Evolutionary conservation across 2,113 vertebrate species (phyloP), one percentile per base, ranked within the genome.

Genomic region (Elaphurus davidianus): DNA sequence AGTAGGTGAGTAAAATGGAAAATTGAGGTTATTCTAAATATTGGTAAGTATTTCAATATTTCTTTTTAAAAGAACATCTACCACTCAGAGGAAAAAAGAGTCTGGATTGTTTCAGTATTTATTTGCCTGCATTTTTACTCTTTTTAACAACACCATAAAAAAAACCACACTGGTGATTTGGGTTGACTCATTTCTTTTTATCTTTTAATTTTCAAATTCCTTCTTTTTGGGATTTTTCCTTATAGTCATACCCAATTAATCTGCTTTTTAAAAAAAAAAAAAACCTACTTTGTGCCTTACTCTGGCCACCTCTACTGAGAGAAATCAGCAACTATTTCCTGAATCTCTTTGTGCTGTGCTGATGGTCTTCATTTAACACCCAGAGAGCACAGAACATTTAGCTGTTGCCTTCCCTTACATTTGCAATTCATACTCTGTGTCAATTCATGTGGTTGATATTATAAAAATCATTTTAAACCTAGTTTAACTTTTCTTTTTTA

Each of bases 401-500:
- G 97, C 92, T 94, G 93, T 87, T 97, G 97, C 98, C 76, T 98
- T 98, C 91, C 30, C 87, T 98, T 89, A 89, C 97, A 98, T 98
- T 97, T 97, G 94, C 88, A 97, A 98, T 97, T 98, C 98, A 98
- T 98, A 98, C 98, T 98, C 97, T 98, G 96, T 98, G 96, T 98
- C 98, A 97, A 96, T 98, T 98, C 97, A 82, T 96, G 97, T 96
- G 97, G 96, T 84, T 94, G 96, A 96, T 98, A 98, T 95, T 97
- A 97, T 97, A 98, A 98, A 98, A 98, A 98, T 97, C 97, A 98
- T 98, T 98, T 98, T 98, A 98, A 98, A 98, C 96, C 98, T 98
- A 98, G 96, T 98, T 98, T 98, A 97, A 98, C 97, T 98, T 97
- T 98, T 98, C 98, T 98, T 98, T 97, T 98, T 98, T 98, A 98